A percentile compares a stretch with the other conserved stretches of the same genome.
Evolutionary conservation across 2,888 invertebrate genomes (phyloP).

Genomic region (Zhuqinia jingwanae): DNA sequence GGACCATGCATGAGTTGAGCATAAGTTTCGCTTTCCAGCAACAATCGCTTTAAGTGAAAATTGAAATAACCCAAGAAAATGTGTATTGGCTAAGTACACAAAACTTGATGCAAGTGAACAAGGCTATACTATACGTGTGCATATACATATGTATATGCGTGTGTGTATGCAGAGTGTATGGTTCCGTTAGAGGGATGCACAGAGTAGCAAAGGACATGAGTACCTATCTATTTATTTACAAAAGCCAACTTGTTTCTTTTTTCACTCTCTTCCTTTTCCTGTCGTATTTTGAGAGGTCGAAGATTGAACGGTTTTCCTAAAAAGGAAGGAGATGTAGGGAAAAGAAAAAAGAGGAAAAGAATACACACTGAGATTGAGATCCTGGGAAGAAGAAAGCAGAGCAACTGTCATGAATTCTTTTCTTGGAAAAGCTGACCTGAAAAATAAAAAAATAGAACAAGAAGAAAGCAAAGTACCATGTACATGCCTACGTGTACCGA

Average conservation of each 20-base stretch:
- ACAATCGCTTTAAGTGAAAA: slow-evolving; percentile 66
- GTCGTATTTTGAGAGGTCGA: slow-evolving; percentile 65
- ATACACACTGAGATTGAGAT: slow-evolving; percentile 54
- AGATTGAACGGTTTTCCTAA: slow-evolving; percentile 62
- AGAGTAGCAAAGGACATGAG: too few species aligned
- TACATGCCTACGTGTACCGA: not conserved
- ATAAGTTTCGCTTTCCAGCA: slow-evolving; percentile 4
- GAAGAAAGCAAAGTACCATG: not conserved
- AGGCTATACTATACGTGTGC: too few species aligned
- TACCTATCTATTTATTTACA: slow-evolving; percentile 45
- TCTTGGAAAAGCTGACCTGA: slow-evolving; percentile 31
- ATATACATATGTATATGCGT: not conserved
- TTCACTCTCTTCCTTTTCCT: slow-evolving; percentile 54
- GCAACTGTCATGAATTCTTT: slow-evolving; percentile 58
- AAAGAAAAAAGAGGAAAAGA: slow-evolving; percentile 39
- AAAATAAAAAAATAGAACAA: slow-evolving; percentile 19
- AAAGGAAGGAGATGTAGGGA: not conserved
- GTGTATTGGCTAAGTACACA: too few species aligned
- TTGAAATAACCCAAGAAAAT: slow-evolving; percentile 56
- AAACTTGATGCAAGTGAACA: too few species aligned
- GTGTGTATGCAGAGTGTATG: too few species aligned
- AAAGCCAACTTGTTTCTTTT: slow-evolving; percentile 58
- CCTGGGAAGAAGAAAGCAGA: slow-evolving; percentile 51
- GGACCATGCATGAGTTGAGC: not conserved
- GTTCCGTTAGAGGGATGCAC: too few species aligned